A percentile compares a stretch with the other conserved stretches of the same genome.
These are phyloP conservation scores for Lamellibrachia columna DNA, from an alignment of 2,888 invertebrate species.

Conservation along the genomic window DNA sequence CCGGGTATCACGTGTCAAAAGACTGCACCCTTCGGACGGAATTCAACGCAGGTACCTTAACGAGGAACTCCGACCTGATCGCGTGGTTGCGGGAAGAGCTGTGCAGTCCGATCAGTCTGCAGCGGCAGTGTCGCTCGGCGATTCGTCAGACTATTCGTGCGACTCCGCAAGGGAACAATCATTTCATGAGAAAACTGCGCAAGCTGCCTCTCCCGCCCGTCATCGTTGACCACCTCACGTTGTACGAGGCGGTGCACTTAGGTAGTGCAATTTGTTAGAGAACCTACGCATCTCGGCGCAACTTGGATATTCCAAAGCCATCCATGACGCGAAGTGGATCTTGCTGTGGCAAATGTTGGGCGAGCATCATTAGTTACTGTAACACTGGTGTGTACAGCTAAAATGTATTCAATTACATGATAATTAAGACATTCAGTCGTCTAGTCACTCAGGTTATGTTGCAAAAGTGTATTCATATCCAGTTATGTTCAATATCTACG, in stretches of 20 bases:
- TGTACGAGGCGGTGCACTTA: neutral
- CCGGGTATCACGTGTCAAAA: conserved; percentile 35
- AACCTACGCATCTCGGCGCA: neutral
- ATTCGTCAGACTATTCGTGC: conserved; percentile 25
- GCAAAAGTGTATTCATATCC: neutral
- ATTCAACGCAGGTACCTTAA: conserved; percentile 24
- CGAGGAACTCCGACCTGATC: conserved; percentile 25
- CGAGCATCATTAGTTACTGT: neutral
- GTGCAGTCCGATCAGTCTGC: conserved; percentile 24
- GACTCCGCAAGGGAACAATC: conserved; percentile 7
- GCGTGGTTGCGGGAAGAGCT: conserved; percentile 28
- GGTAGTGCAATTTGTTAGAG: neutral
- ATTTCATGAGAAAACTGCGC: conserved; percentile 25
- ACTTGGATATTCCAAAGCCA: conserved; percentile 6
- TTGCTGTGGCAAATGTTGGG: neutral
- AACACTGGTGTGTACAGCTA: neutral
- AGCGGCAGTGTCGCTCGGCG: conserved; percentile 32
- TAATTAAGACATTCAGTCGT: neutral
- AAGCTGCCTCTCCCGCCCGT: conserved; percentile 31
- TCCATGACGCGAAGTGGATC: neutral
- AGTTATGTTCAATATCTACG: neutral
- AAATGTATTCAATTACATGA: neutral
- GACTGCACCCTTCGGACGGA: conserved; percentile 27
- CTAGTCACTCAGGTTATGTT: neutral
- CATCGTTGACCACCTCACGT: conserved; percentile 27